Evolutionary conservation across 2,888 invertebrate species (phyloP).

Genomic region (Acronicta leporina): DNA sequence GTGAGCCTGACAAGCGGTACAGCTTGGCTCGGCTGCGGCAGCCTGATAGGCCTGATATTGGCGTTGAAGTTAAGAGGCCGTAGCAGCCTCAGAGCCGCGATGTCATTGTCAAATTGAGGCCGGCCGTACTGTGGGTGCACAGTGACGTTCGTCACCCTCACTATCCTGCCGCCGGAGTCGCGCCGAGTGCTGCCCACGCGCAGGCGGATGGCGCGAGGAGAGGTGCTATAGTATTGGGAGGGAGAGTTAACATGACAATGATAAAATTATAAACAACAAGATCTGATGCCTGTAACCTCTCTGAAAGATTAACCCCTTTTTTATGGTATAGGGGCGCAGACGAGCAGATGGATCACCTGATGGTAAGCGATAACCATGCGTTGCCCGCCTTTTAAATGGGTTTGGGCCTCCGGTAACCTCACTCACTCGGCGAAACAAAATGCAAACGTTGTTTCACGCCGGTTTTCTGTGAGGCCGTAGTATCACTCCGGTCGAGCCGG

Average conservation of each 20-base stretch:
- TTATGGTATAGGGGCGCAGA: too few relatives aligned
- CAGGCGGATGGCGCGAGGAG: conserved; percentile 71
- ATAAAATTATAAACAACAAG: too few relatives aligned
- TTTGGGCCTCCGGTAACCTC: too few relatives aligned
- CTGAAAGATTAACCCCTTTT: too few relatives aligned
- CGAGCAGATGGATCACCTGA: too few relatives aligned
- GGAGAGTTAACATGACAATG: background rate
- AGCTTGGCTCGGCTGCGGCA: conserved; percentile 73
- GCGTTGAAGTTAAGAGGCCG: conserved; percentile 72
- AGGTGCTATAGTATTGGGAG: conserved; percentile 60
- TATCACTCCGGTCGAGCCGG: too few relatives aligned
- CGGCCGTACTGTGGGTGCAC: conserved; percentile 79
- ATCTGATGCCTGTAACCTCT: too few relatives aligned
- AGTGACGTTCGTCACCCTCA: conserved; percentile 75
- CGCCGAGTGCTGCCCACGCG: conserved; percentile 84
- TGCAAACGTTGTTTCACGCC: too few relatives aligned
- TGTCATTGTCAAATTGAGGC: conserved; percentile 83
- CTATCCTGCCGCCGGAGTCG: conserved; percentile 82
- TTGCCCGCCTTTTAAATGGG: too few relatives aligned
- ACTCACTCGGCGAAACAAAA: too few relatives aligned
- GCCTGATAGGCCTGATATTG: conserved; percentile 72
- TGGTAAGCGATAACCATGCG: too few relatives aligned
- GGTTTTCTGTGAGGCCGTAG: too few relatives aligned
- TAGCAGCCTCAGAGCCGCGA: conserved; percentile 77
- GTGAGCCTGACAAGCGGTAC: conserved; percentile 82